Evolutionary conservation across 1,140 invertebrate species (phyloP), one percentile per base, ranked within the genome.

Genomic region (Drosophila tsacasi): DNA sequence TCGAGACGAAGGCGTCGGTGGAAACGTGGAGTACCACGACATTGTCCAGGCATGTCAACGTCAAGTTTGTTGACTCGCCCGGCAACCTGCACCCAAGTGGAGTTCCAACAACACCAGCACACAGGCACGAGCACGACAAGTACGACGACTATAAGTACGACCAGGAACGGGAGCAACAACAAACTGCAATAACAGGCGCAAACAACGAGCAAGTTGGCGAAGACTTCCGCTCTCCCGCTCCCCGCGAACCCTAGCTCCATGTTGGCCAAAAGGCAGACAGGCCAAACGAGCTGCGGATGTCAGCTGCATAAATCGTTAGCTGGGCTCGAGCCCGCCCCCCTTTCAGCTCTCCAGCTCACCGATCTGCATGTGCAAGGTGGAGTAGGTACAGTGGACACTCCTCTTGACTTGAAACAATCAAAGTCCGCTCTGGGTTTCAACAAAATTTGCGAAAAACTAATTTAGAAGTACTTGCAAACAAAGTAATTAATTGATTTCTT

Each of bases 11-110:
- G 67, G 67, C 62, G 47, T 42, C 39, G 64, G 71, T 66, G 54
- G 55, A 27, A 54, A 15, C 67, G 52, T 71, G 63, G 73, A 81
- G 69, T 58, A 69, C 54, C 54, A 62, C 61, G 47, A 67, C 71
- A 81, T 76, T 57, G 71, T 74, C 67, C 71, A 80, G 58, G 61
- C 73, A 79, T 76, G 83, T 79, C 76, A 75, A 85, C 69, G 74
- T 89, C 79, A 84, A 89, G 85, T 90, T 90, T 90, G 85, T 90
- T 90, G 85, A 90, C 85, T 90, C 78, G 81, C 75, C 73, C 64
- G 67, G 60, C 83, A 84, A 84, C 82, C 74, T 82, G 82, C 63
- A 64, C 79, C 75, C 67, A 83, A 83, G 72, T 76, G 80, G 67
- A 87, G 83, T 81, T 83, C 81, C 69, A 69, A 42, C 50, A 47